Percentiles rank a stretch among this genome's conserved stretches.
Conservation (phyloP, 2,888 invertebrate genomes). For the Tubulanus polymorphus region DNA sequence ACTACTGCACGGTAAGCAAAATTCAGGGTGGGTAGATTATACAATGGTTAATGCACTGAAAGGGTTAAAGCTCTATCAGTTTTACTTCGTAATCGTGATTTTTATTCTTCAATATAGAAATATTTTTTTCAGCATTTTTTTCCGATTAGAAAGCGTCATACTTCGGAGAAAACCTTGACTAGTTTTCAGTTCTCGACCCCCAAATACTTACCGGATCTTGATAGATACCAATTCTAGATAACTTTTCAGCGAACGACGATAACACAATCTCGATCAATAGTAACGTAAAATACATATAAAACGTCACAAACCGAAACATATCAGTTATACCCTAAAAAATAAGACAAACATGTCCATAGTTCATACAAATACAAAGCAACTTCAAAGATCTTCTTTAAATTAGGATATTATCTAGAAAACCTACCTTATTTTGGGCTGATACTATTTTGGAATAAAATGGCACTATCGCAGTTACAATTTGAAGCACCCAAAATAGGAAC, state of each 20-base stretch:
- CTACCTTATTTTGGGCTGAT: constrained; percentile 11
- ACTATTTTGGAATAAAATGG: constrained; percentile 36
- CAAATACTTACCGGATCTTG: not conserved
- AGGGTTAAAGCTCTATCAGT: no score
- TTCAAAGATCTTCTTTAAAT: no score
- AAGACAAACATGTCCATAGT: constrained; percentile 17
- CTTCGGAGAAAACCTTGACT: no score
- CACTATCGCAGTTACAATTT: constrained; percentile 32
- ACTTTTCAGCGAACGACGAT: constrained; percentile 30
- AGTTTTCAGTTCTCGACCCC: no score
- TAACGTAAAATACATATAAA: constrained; percentile 31
- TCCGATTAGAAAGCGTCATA: no score
- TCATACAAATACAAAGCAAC: constrained; percentile 11
- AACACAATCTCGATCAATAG: constrained; percentile 28
- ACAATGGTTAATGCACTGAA: no score
- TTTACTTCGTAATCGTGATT: no score
- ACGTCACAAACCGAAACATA: constrained; percentile 27
- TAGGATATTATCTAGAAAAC: no score
- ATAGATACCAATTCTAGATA: not conserved
- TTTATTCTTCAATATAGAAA: no score
- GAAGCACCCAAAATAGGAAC: constrained; percentile 43
- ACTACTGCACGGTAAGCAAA: no score
- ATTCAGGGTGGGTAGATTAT: no score
- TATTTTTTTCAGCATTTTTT: no score
- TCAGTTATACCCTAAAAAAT: constrained; percentile 23